Percentiles rank a stretch among this genome's conserved stretches.
Evolutionary conservation across 2,113 vertebrate species (phyloP).

Genomic region (Nipponia nippon): DNA sequence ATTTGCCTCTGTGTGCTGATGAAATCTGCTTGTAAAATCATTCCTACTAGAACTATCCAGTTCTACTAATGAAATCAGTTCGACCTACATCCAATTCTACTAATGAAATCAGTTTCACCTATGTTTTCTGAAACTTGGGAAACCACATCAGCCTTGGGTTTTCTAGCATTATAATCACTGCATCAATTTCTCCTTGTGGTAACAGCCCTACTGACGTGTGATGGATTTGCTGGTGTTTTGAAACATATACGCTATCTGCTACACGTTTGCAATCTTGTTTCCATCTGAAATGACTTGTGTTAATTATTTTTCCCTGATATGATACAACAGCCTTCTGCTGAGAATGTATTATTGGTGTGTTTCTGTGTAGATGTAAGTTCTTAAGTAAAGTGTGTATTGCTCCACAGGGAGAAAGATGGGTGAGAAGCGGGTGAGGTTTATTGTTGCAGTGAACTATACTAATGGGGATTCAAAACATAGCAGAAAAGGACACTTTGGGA

Average conservation of each 20-base stretch:
- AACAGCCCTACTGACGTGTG: rapidly evolving
- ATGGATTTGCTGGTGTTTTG: not conserved
- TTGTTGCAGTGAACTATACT: conserved; percentile 27
- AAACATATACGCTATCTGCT: not conserved
- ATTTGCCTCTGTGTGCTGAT: not conserved
- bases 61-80: not conserved
- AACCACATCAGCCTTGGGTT: not conserved
- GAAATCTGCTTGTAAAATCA: not conserved
- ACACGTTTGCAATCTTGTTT: not conserved
- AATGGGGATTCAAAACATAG: conserved; percentile 19
- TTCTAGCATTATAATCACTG: not conserved
- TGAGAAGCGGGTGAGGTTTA: conserved; percentile 21
- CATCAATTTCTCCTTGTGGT: not conserved
- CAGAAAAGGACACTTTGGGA: conserved; percentile 28
- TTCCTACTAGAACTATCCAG: not conserved
- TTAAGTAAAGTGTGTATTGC: conserved; percentile 28
- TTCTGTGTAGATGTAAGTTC: not conserved
- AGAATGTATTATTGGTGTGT: not conserved
- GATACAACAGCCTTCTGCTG: not conserved
- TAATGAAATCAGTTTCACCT: not conserved
- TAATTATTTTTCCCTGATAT: not conserved
- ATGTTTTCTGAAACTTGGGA: not conserved
- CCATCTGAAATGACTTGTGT: not conserved
- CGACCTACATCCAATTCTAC: not conserved
- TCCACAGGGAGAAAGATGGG: not conserved